A percentile compares a stretch with the other conserved stretches of the same genome.
These are phyloP conservation scores for Chroicocephalus ridibundus DNA, from an alignment of 2,113 vertebrate genomes.

Conservation along the genomic window DNA sequence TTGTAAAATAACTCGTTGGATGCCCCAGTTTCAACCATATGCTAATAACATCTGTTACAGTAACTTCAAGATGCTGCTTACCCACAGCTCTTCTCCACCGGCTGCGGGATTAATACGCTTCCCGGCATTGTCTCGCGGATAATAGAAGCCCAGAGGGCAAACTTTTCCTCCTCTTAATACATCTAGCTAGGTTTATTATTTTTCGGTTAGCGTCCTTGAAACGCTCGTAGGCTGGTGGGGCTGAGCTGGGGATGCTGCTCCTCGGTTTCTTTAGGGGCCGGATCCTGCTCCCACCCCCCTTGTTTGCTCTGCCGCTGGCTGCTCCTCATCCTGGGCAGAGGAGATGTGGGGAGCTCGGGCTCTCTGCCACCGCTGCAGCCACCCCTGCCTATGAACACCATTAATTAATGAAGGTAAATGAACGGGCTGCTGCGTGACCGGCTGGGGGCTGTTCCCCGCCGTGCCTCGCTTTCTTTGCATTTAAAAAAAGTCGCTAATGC, in stretches of 20 bases:
- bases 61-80: conserved; percentile 33
- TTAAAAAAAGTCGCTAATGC: not conserved
- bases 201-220: not conserved
- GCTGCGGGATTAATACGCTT: not conserved
- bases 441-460: not conserved
- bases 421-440: not conserved
- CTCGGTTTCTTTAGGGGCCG: fast-evolving
- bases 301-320: not conserved
- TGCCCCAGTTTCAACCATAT: conserved; percentile 69
- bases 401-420: not conserved
- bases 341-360: not conserved
- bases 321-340: not conserved
- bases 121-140: not conserved
- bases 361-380: not conserved
- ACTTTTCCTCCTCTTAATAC: not conserved
- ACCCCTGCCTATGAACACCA: not conserved
- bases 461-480: not conserved
- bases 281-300: not conserved
- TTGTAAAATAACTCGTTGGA: conserved; percentile 42
- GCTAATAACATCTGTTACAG: conserved; percentile 65
- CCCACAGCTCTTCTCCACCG: not conserved
- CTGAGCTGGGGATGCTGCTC: not conserved
- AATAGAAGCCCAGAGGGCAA: conserved; percentile 52
- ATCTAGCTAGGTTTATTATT: not conserved
- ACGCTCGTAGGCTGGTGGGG: not conserved